Evolutionary conservation across 2,797 vertebrate species (phyloP).

Genomic region (Capromys pilorides): DNA sequence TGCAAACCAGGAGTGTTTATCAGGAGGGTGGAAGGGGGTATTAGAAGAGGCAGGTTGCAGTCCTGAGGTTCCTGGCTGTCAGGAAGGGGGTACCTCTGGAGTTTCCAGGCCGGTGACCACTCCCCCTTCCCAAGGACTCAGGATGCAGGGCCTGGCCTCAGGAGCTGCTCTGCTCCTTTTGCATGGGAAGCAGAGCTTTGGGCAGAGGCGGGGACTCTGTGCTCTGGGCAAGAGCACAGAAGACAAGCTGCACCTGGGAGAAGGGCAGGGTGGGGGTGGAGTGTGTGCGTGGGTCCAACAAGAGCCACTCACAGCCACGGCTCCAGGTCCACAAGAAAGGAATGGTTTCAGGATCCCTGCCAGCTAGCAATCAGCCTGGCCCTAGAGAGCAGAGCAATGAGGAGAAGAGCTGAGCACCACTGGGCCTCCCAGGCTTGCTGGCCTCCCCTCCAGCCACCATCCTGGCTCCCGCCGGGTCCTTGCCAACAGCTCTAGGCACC

Average conservation of each 20-base stretch:
- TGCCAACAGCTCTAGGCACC: neutral
- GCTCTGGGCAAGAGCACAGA: neutral
- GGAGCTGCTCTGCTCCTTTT: neutral
- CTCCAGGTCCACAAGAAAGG: neutral
- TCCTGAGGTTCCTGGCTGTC: neutral
- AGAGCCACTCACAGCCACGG: neutral
- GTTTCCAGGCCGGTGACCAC: neutral
- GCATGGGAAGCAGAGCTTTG: neutral
- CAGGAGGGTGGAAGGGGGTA: neutral
- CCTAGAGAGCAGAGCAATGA: neutral
- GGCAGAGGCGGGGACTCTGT: neutral
- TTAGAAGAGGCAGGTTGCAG: neutral
- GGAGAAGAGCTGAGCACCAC: neutral
- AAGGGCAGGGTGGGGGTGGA: fast-evolving
- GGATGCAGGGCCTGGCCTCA: neutral
- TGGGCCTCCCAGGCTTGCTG: neutral
- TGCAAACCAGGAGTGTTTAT: neutral
- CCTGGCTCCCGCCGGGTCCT: neutral
- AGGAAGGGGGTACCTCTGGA: neutral
- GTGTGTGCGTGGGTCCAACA: neutral
- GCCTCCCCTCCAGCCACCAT: fast-evolving
- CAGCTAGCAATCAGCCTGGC: conserved; percentile 47
- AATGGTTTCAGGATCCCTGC: neutral
- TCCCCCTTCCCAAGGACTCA: neutral
- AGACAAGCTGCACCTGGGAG: neutral